These are phyloP conservation scores for Leptatherina wallacei DNA, from an alignment of 2,797 vertebrate genomes.

Conservation along the genomic window DNA sequence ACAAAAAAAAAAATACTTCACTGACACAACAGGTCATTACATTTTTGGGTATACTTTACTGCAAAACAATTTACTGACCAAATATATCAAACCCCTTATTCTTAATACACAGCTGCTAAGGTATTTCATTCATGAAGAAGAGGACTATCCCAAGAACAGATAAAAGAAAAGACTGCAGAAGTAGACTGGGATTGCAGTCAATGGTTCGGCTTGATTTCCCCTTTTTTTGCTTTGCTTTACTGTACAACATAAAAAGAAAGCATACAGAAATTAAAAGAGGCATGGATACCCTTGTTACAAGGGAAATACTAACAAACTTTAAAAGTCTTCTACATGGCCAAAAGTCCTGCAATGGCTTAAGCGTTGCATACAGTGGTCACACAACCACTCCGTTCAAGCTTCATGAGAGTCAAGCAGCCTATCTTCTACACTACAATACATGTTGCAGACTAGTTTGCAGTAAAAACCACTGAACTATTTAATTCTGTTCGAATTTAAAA, in stretches of 20 bases:
- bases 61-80: constrained; percentile 57
- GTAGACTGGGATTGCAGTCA: constrained; percentile 19
- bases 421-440: constrained; percentile 53
- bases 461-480: constrained; percentile 32
- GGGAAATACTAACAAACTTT: constrained; percentile 75
- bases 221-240: constrained; percentile 38
- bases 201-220: constrained; percentile 17
- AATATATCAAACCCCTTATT: constrained; percentile 46
- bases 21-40: constrained; percentile 79
- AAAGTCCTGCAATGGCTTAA: constrained; percentile 83
- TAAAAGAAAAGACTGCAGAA: constrained; percentile 7
- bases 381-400: constrained; percentile 66
- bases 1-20: constrained; percentile 72
- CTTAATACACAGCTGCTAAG: constrained; percentile 20
- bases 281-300: constrained; percentile 82
- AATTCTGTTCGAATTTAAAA: constrained; percentile 34
- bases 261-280: constrained; percentile 61
- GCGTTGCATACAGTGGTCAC: constrained; percentile 58
- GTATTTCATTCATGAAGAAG: constrained; percentile 41
- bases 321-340: constrained; percentile 77
- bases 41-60: constrained; percentile 70
- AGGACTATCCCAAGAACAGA: constrained; percentile 21
- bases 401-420: constrained; percentile 66
- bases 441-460: constrained; percentile 23
- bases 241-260: constrained; percentile 69